These are phyloP conservation scores for Kryptolebias marmoratus DNA, from an alignment of 2,113 vertebrate species.

Conservation along the genomic window DNA sequence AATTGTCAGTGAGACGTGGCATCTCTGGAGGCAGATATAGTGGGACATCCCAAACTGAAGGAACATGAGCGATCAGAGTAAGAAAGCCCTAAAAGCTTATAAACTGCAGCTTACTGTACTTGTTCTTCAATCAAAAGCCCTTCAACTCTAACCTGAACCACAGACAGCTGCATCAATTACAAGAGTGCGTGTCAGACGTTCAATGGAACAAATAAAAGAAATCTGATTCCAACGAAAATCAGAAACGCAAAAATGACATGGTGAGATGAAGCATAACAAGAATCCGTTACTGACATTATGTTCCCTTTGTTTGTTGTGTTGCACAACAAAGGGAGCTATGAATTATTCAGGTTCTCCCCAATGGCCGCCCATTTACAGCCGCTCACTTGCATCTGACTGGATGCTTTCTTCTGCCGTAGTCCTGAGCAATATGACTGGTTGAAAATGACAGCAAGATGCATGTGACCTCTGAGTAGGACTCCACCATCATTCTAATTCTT, in stretches of 20 bases:
- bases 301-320: slow-evolving; percentile 68
- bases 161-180: slow-evolving; percentile 26
- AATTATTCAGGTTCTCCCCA: slow-evolving; percentile 74
- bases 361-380: slow-evolving; percentile 64
- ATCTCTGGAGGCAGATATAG: slow-evolving; percentile 48
- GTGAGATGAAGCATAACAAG: slow-evolving; percentile 33
- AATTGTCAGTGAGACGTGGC: slow-evolving; percentile 48
- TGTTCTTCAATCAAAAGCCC: slow-evolving; percentile 25
- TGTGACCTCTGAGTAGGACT: slow-evolving; percentile 68
- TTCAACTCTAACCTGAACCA: slow-evolving; percentile 9
- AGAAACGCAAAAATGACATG: slow-evolving; percentile 19
- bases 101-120: not conserved
- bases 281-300: slow-evolving; percentile 45
- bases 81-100: slow-evolving; percentile 11
- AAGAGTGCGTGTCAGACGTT: slow-evolving; percentile 31
- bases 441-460: slow-evolving; percentile 68
- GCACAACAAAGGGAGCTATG: slow-evolving; percentile 62
- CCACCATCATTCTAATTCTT: slow-evolving; percentile 55
- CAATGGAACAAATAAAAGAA: slow-evolving; percentile 44
- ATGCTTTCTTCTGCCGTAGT: slow-evolving; percentile 50
- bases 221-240: slow-evolving; percentile 35
- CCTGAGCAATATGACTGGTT: slow-evolving; percentile 49
- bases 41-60: slow-evolving; percentile 42
- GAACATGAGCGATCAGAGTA: slow-evolving; percentile 39
- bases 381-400: slow-evolving; percentile 58